phyloP scores from a whole-genome alignment of 2,113 vertebrate species.

The Mugil cephalus region DNA sequence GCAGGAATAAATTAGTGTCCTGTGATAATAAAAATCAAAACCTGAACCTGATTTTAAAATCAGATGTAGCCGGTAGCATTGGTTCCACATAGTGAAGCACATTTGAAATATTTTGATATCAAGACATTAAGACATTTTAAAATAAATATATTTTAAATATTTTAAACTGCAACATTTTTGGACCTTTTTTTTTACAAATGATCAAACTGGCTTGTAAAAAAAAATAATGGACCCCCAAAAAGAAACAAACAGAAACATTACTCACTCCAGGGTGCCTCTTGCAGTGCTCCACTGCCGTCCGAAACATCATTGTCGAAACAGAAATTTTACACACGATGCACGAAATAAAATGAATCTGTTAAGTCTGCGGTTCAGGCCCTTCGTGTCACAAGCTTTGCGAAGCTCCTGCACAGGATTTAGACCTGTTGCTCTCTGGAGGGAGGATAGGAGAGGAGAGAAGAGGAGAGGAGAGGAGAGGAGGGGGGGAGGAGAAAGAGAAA shows the following conservation, averaged over 20 bases:
- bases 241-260: constrained; percentile 29
- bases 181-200: no score
- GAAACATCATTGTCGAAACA: constrained; percentile 61
- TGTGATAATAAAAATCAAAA: neutral
- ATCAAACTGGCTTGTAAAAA: neutral
- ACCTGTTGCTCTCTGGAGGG: constrained; percentile 70
- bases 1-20: neutral
- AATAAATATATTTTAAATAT: neutral
- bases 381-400: constrained; percentile 25
- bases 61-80: neutral
- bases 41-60: neutral
- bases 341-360: constrained; percentile 13
- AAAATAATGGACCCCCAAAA: neutral
- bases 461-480: constrained; percentile 53
- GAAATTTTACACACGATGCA: neutral
- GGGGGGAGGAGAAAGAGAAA: constrained; percentile 51
- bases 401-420: constrained; percentile 29
- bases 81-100: neutral
- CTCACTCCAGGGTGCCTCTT: constrained; percentile 78
- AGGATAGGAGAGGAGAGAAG: constrained; percentile 27
- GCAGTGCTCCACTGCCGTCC: constrained; percentile 59
- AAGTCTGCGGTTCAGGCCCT: constrained; percentile 23
- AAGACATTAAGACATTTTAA: neutral
- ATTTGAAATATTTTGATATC: neutral
- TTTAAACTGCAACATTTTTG: no score